Evolutionary conservation across 2,888 invertebrate genomes (phyloP), one percentile per base, ranked within the genome.

Genomic region (Germaria angustata): DNA sequence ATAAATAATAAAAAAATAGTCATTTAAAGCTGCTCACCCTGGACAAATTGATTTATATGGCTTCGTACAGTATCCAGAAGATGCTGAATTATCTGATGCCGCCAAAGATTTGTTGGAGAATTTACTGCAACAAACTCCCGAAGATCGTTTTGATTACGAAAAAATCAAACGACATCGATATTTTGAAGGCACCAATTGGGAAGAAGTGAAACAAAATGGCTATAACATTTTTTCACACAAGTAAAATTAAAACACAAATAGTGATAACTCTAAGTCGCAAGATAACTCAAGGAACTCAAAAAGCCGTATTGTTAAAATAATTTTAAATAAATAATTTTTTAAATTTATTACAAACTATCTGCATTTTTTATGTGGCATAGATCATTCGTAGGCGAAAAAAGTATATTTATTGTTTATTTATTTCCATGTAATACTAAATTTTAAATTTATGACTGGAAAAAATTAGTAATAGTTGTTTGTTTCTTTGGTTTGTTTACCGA

Each of bases 21-120:
- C 90, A 2, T 91, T 89, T 79, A 89, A 87, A 80, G 83, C 87
- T 0, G 88, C 88, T n/a, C 91, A 91, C 86, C 91, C 91, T 0
- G 90, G 89, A 0, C 88, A 89, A 28, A 84, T 91, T 36, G 89
- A 89, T 41, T 86, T 89, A 1, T 91, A 91, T 82, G 88, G 89
- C 57, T 89, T 89, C 80, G 88, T 91, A 28, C 91, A 91, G 79
- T 91, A 89, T 87, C 91, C 91, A 0, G 84, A 87, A 36, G 80
- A 84, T 34, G 53, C 85, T 5, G 88, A 90, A 24, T 87, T 91
- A 55, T 89, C 90, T 13, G 86, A 88, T 15, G 85, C 86, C 78
- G 90, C 89, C 0, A 86, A 86, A 22, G 87, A 90, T 82, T 84
- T 91, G 69, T 83, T 91, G 11, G 89, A 91, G 55, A 88, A 88